Evolutionary conservation across 2,888 invertebrate genomes (phyloP).

Genomic region (Drosophila siamana): DNA sequence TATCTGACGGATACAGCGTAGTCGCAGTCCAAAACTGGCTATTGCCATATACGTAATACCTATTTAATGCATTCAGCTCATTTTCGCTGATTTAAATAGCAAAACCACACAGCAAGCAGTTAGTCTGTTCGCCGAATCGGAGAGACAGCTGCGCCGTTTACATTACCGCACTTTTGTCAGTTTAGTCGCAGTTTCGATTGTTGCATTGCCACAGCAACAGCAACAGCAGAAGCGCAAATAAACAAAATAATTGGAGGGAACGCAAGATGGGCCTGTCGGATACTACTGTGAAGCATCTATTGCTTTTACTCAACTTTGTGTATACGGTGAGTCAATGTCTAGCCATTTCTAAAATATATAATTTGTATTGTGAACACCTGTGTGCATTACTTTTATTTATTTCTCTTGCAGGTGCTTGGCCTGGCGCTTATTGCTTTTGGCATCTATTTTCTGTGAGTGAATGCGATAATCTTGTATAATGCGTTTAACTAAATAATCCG

Average conservation of each 20-base stretch:
- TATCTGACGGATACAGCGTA: constrained; percentile 45
- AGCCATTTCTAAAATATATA: too few relatives aligned
- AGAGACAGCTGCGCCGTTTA: constrained; percentile 23
- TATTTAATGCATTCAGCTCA: constrained; percentile 59
- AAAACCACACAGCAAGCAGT: constrained; percentile 10
- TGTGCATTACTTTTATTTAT: constrained; percentile 1
- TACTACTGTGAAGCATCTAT: constrained; percentile 78
- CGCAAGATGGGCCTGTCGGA: constrained; percentile 74
- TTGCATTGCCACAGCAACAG: constrained; percentile 38
- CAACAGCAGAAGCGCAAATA: too few relatives aligned
- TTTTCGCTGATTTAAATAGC: constrained; percentile 53
- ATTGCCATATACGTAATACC: constrained; percentile 64
- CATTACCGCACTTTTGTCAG: constrained; percentile 12
- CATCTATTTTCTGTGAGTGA: constrained; percentile 77
- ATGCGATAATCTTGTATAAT: background rate
- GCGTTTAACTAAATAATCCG: background rate
- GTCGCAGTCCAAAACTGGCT: constrained; percentile 52
- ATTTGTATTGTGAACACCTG: constrained; percentile 3
- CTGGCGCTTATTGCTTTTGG: constrained; percentile 78
- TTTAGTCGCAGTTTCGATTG: constrained; percentile 31
- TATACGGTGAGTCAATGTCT: constrained; percentile 71
- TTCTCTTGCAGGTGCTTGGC: constrained; percentile 71
- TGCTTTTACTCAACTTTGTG: constrained; percentile 80
- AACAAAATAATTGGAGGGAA: background rate
- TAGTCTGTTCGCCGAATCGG: constrained; percentile 1